These are phyloP conservation scores for Drosophila jambulina DNA, from an alignment of 1,140 invertebrate species.

Conservation along the genomic window DNA sequence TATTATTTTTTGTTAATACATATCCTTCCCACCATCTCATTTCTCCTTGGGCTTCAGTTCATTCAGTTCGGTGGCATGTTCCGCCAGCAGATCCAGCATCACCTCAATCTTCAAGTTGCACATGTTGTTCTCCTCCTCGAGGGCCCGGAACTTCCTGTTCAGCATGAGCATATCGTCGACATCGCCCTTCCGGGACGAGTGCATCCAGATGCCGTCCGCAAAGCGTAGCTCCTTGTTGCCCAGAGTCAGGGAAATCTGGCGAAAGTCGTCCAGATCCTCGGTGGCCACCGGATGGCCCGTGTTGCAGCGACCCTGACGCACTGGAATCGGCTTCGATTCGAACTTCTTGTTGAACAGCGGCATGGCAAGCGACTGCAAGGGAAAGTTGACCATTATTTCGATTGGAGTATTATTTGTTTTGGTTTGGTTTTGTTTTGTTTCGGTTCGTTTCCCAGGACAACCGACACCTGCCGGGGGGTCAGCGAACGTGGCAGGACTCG, in stretches of 20 bases:
- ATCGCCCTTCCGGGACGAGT: conserved; percentile 68
- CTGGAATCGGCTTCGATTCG: conserved; percentile 75
- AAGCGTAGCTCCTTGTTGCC: conserved; percentile 81
- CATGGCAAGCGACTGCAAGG: conserved; percentile 54
- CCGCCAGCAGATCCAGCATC: conserved; percentile 77
- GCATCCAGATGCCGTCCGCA: conserved; percentile 83
- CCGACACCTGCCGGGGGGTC: conserved; percentile 35
- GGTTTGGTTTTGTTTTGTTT: not conserved
- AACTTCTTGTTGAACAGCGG: conserved; percentile 83
- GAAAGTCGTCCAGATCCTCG: conserved; percentile 77
- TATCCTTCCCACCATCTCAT: conserved; percentile 15
- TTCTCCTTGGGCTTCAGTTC: conserved; percentile 70
- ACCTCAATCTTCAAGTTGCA: conserved; percentile 81
- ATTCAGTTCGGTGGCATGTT: conserved; percentile 77
- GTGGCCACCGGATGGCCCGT: conserved; percentile 66
- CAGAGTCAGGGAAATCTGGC: conserved; percentile 72
- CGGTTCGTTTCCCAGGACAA: conserved; percentile 69
- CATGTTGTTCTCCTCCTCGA: conserved; percentile 84
- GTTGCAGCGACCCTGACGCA: conserved; percentile 67
- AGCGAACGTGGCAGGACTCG: conserved; percentile 28
- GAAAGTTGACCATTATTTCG: conserved; percentile 31
- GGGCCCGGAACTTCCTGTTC: conserved; percentile 66
- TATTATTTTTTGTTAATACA: not conserved
- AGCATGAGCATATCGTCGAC: conserved; percentile 74
- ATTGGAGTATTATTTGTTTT: conserved; percentile 3